Conservation (phyloP, 2,797 vertebrate species). For the Macropodus opercularis region DNA sequence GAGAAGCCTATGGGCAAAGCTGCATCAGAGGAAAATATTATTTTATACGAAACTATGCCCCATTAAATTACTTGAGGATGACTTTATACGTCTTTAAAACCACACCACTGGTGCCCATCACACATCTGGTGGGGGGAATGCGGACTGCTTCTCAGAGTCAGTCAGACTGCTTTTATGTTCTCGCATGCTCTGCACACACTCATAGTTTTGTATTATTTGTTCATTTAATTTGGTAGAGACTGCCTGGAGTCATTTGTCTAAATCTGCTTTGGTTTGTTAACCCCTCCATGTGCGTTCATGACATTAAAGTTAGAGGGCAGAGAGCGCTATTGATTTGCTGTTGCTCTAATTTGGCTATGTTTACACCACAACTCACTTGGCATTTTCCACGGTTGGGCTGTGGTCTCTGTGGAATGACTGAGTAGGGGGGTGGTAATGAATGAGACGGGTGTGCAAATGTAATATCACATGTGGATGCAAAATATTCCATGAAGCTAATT, state of each 20-base stretch:
- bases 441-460: slow-evolving; percentile 15
- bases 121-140: not conserved
- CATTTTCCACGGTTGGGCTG: slow-evolving; percentile 59
- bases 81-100: not conserved
- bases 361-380: slow-evolving; percentile 56
- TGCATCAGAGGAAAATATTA: slow-evolving; percentile 38
- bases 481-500: slow-evolving; percentile 9
- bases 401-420: slow-evolving; percentile 28
- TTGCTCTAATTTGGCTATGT: slow-evolving; percentile 56
- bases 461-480: slow-evolving; percentile 4
- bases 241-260: slow-evolving; percentile 16
- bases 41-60: not conserved
- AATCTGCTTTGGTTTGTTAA: slow-evolving; percentile 35
- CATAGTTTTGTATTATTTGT: not conserved
- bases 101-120: too few species aligned
- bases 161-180: not conserved
- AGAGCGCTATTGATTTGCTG: slow-evolving; percentile 61
- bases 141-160: too few species aligned
- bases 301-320: slow-evolving; percentile 38
- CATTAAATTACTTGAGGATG: not conserved
- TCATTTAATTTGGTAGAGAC: not conserved
- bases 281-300: slow-evolving; percentile 20
- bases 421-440: slow-evolving; percentile 34
- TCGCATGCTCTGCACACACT: slow-evolving; percentile 6
- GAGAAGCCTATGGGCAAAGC: slow-evolving; percentile 34